These are phyloP conservation scores for Himalopsyche japonica DNA, from an alignment of 2,888 invertebrate genomes.

Conservation along the genomic window DNA sequence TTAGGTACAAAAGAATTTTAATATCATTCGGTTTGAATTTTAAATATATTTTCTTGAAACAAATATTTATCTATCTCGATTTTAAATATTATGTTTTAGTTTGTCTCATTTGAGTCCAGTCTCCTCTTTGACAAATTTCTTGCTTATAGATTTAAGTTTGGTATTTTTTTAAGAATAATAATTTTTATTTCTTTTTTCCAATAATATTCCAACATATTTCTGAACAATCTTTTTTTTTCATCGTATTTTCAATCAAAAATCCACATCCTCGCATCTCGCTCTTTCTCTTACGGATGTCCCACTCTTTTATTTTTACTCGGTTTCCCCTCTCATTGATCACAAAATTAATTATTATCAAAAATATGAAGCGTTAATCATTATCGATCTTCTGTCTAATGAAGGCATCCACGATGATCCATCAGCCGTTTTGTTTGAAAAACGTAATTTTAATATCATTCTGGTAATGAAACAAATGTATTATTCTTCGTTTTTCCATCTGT, in stretches of 20 bases:
- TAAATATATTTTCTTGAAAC: no score
- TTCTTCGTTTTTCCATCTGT: no score
- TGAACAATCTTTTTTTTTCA: slow-evolving; percentile 24
- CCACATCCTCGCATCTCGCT: slow-evolving; percentile 20
- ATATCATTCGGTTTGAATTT: no score
- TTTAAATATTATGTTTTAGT: no score
- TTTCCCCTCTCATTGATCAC: background rate
- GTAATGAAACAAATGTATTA: no score
- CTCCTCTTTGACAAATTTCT: slow-evolving; percentile 35
- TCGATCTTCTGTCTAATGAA: background rate
- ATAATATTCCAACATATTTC: slow-evolving; percentile 38
- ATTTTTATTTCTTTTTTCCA: slow-evolving; percentile 32
- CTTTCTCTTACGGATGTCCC: background rate
- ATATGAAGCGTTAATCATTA: background rate
- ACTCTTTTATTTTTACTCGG: background rate
- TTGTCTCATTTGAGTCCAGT: background rate
- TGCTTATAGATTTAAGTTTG: slow-evolving; percentile 32
- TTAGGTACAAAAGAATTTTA: no score
- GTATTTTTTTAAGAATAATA: slow-evolving; percentile 38
- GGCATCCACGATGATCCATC: background rate
- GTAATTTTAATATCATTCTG: no score
- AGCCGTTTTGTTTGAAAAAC: no score
- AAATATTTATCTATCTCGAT: no score
- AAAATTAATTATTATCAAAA: background rate
- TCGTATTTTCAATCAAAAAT: slow-evolving; percentile 39